Percentiles rank a stretch among this genome's conserved stretches.
phyloP scores from a whole-genome alignment of 2,113 vertebrate species.

The Aplodontia rufa region DNA sequence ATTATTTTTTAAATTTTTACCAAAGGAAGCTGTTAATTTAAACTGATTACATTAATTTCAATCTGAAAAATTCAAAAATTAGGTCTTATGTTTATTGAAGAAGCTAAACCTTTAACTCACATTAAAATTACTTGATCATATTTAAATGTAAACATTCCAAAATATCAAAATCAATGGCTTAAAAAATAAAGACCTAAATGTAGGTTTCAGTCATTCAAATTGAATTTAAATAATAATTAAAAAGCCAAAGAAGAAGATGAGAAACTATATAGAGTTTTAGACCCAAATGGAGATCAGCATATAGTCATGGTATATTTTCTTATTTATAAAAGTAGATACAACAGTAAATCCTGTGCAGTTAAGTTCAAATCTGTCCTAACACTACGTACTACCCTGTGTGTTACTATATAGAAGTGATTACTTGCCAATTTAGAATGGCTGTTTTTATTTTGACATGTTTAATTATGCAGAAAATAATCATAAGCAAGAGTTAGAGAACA shows the following conservation, averaged over 20 bases:
- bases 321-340: neutral
- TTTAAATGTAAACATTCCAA: conserved; percentile 29
- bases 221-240: neutral
- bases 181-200: conserved; percentile 1
- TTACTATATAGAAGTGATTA: neutral
- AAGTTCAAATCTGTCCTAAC: neutral
- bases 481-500: neutral
- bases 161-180: conserved; percentile 18
- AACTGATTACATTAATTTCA: neutral
- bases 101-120: conserved; percentile 10
- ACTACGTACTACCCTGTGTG: neutral
- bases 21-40: neutral
- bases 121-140: conserved; percentile 12
- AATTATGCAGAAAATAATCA: neutral
- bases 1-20: neutral
- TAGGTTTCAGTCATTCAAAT: neutral
- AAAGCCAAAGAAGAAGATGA: neutral
- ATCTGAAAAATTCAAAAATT: neutral
- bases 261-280: neutral
- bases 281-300: neutral
- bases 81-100: neutral
- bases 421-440: neutral
- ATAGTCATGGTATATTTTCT: neutral
- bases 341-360: neutral
- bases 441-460: neutral